Base-by-base conservation (phyloP, 2,113 vertebrate genomes). In the Morone saxatilis region DNA sequence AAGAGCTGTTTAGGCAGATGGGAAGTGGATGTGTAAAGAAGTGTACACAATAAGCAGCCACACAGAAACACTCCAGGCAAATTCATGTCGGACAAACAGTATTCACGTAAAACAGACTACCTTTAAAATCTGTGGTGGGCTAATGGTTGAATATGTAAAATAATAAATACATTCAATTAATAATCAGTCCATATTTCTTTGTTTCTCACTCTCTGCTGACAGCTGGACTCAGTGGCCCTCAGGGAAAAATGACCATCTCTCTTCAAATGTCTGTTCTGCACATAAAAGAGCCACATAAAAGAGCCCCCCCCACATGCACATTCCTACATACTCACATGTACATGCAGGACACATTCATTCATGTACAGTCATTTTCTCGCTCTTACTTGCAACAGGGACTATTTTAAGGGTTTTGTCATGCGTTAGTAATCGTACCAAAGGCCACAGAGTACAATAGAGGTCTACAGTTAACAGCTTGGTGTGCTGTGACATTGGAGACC, bases 401-500 rank as follows among this genome's bases (percentile, higher is more conserved):
- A 88, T 92, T 89, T 80, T 83, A 74, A 80, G 82, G 63, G 56
- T 6, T 78, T 81, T 40, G 16, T 91, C 89, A 91, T 82, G 88
- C 65, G 11, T 72, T 56, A 88, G 13, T 86, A 81, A 90, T 83
- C 57, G 53, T 51, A 86, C 54, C 53, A 86, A 85, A 73, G 62
- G 72, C 85, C 74, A 69, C 36, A 61, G 56, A 86, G 50, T 67
- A 84, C 45, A 84, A 61, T 75, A 50, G 67, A 54, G 73, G 81
- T 71, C 76, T 86, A 62, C 79, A 74, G 72, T 67, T 65, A 83
- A 85, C 43, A 89, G 81, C 79, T 83, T 83, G 69, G 40, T 78
- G n/a, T 63, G 81, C 74, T 71, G 57, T 62, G 81, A 88, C 79
- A 75, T 53, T 66, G 20, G n/a, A 81, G 71, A 80, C 50, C 57